Percentiles rank a stretch among this genome's conserved stretches.
phyloP scores from a whole-genome alignment of 1,140 invertebrate species.

The Trichomalopsis sarcophagae region DNA sequence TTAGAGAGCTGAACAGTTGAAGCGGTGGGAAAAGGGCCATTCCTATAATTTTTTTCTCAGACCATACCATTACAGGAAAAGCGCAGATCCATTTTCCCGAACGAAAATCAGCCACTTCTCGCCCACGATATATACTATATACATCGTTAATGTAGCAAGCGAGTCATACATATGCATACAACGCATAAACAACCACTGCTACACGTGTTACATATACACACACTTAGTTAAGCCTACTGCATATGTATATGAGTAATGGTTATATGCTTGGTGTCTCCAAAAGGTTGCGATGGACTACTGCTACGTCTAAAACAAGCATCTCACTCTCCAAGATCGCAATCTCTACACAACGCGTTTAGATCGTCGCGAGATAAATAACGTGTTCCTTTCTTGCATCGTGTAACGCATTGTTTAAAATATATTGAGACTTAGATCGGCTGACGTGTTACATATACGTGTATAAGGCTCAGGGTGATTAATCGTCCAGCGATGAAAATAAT shows the following conservation, averaged over 20 bases:
- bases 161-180: conserved; percentile 15
- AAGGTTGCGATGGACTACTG: not conserved
- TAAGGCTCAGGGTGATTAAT: not conserved
- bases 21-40: too few relatives aligned
- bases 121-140: not conserved
- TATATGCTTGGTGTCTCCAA: not conserved
- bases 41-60: too few relatives aligned
- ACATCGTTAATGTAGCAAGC: conserved; percentile 4
- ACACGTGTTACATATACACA: not conserved
- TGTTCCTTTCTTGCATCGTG: not conserved
- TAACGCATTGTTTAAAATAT: conserved; percentile 38
- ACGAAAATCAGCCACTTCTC: not conserved
- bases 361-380: not conserved
- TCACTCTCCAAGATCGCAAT: conserved; percentile 7
- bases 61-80: too few relatives aligned
- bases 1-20: too few relatives aligned
- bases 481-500: conserved; percentile 19
- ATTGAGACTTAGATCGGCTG: conserved; percentile 6
- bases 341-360: not conserved
- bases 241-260: conserved; percentile 32
- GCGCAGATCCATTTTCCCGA: too few relatives aligned
- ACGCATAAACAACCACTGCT: not conserved
- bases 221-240: conserved; percentile 15
- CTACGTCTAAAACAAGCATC: conserved; percentile 16
- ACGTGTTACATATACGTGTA: not conserved